phyloP scores from a whole-genome alignment of 2,888 invertebrate species.

The Chalcis sispes region DNA sequence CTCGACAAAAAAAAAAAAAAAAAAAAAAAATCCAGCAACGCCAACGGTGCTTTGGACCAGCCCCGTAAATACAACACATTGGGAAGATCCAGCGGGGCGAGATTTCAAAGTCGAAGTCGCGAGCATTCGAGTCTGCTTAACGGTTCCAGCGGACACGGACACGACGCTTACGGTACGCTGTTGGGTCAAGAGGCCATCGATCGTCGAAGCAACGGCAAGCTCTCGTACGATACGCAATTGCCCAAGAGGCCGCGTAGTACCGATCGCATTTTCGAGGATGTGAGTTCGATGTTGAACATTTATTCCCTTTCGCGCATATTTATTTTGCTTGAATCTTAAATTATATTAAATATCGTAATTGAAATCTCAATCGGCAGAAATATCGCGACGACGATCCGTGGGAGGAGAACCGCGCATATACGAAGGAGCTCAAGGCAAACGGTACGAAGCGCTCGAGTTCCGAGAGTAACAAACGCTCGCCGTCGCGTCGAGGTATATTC shows the following conservation, averaged over 20 bases:
- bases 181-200: slow-evolving; percentile 1
- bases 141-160: slow-evolving; percentile 33
- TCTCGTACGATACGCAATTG: slow-evolving; percentile 60
- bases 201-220: slow-evolving; percentile 56
- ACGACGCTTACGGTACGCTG: slow-evolving; percentile 32
- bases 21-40: too few relatives aligned
- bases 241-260: slow-evolving; percentile 71
- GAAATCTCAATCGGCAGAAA: slow-evolving; percentile 4
- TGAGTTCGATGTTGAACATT: slow-evolving; percentile 33
- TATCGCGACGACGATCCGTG: slow-evolving; percentile 38
- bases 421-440: background rate
- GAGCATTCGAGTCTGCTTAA: slow-evolving; percentile 17
- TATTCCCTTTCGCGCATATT: background rate
- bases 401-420: slow-evolving; percentile 21
- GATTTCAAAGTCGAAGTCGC: background rate
- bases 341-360: too few relatives aligned
- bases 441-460: slow-evolving; percentile 41
- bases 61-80: slow-evolving; percentile 67
- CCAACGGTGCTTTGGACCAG: slow-evolving; percentile 32
- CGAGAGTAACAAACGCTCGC: slow-evolving; percentile 34
- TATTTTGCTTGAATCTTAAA: too few relatives aligned
- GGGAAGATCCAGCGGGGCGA: slow-evolving; percentile 56
- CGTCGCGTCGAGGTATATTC: slow-evolving; percentile 7
- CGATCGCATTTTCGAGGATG: slow-evolving; percentile 69
- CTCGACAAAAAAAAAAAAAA: too few relatives aligned